A percentile compares a stretch with the other conserved stretches of the same genome.
These are phyloP conservation scores for Argynnis bischoffii DNA, from an alignment of 2,888 invertebrate genomes.

Conservation along the genomic window DNA sequence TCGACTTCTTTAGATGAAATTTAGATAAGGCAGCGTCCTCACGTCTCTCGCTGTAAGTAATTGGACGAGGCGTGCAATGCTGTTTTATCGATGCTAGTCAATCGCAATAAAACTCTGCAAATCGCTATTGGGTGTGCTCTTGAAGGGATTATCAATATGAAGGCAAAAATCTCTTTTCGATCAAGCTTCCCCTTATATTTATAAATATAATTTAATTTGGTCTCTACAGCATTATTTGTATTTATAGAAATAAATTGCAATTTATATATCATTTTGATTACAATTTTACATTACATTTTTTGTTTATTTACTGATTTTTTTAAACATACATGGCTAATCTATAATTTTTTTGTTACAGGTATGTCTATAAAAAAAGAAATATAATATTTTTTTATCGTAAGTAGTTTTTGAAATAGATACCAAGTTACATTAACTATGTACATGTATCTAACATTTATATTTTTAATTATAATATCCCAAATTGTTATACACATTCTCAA, in stretches of 20 bases:
- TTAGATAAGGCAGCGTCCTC: constrained; percentile 66
- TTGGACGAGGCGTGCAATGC: constrained; percentile 67
- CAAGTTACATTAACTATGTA: too few relatives aligned
- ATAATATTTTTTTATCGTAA: background rate
- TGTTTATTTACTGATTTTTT: background rate
- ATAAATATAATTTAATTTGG: constrained; percentile 9
- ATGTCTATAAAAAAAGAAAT: background rate
- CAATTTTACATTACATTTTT: background rate
- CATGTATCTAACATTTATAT: too few relatives aligned
- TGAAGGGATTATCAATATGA: constrained; percentile 38
- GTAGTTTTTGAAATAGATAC: too few relatives aligned
- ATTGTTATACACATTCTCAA: constrained; percentile 7
- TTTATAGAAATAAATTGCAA: too few relatives aligned
- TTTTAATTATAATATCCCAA: background rate
- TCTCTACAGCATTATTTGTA: background rate
- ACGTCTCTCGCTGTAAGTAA: constrained; percentile 68
- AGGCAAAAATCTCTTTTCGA: constrained; percentile 21
- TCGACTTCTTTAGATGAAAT: constrained; percentile 68
- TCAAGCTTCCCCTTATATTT: constrained; percentile 12
- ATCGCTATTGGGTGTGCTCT: constrained; percentile 49
- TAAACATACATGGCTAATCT: too few relatives aligned
- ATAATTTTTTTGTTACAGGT: constrained; percentile 9
- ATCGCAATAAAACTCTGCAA: constrained; percentile 77
- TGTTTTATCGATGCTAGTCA: constrained; percentile 67
- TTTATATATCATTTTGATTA: too few relatives aligned